Conservation (phyloP, 2,888 invertebrate species). For the Morpho achilles region DNA sequence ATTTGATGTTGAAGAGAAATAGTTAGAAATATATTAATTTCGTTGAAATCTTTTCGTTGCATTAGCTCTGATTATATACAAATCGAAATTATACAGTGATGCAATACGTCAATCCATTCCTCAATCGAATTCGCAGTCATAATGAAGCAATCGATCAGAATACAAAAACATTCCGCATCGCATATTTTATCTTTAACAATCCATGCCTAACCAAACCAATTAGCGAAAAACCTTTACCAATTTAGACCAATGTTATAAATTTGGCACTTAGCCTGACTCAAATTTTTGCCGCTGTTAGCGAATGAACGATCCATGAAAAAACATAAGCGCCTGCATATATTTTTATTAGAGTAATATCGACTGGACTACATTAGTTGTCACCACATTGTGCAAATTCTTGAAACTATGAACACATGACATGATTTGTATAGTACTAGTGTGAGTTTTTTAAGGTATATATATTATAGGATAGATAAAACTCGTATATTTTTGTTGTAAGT, state of each 20-base stretch:
- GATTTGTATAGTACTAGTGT: too few relatives aligned
- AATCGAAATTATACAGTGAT: neutral
- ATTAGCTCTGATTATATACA: too few relatives aligned
- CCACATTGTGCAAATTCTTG: too few relatives aligned
- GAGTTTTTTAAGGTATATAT: too few relatives aligned
- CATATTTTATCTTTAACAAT: slow-evolving; percentile 79
- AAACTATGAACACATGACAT: too few relatives aligned
- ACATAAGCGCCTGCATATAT: slow-evolving; percentile 51
- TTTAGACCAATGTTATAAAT: slow-evolving; percentile 72
- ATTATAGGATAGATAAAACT: too few relatives aligned
- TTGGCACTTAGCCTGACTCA: slow-evolving; percentile 78
- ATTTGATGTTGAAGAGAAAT: too few relatives aligned
- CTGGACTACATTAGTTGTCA: neutral
- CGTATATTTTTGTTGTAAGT: too few relatives aligned
- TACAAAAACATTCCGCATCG: slow-evolving; percentile 72
- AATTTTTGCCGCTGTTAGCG: slow-evolving; percentile 72
- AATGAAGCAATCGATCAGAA: slow-evolving; percentile 73
- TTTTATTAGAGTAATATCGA: slow-evolving; percentile 30
- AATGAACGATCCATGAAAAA: slow-evolving; percentile 56
- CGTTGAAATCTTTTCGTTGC: too few relatives aligned
- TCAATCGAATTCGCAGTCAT: slow-evolving; percentile 47
- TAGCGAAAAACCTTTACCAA: slow-evolving; percentile 72
- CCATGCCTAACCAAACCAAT: slow-evolving; percentile 72
- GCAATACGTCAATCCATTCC: slow-evolving; percentile 20
- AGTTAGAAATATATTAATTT: too few relatives aligned